These are phyloP conservation scores for Anser cygnoides DNA, from an alignment of 2,113 vertebrate genomes.

Conservation along the genomic window DNA sequence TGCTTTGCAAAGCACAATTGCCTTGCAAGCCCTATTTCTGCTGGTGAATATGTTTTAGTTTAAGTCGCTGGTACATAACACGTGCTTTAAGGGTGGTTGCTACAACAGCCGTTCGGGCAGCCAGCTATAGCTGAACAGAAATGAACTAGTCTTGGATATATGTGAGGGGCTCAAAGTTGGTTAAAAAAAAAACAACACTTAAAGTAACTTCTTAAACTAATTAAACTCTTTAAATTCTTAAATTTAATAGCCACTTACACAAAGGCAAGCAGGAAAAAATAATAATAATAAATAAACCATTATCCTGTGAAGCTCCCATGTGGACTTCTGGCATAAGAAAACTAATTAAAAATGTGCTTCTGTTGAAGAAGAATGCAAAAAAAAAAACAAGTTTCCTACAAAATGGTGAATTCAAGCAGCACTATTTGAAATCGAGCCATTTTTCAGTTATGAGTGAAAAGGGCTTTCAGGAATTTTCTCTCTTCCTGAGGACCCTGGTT, in stretches of 20 bases:
- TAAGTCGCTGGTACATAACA: neutral
- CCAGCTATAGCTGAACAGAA: neutral
- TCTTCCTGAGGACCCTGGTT: neutral
- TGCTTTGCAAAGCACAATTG: conserved; percentile 4
- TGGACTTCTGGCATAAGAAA: neutral
- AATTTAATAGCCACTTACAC: neutral
- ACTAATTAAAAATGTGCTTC: neutral
- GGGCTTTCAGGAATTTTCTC: neutral
- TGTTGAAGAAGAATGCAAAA: neutral
- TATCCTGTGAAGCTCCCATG: neutral
- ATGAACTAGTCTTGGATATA: neutral
- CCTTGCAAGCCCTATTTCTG: conserved; percentile 11
- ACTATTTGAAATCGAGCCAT: neutral
- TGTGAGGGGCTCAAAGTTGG: neutral
- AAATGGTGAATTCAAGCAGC: neutral
- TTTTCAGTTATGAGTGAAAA: neutral
- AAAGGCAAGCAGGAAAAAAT: neutral
- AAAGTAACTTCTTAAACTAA: neutral
- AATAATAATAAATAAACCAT: too few relatives aligned
- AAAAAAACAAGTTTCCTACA: neutral
- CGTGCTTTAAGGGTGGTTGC: neutral
- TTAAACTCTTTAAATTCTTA: neutral
- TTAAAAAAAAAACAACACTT: neutral
- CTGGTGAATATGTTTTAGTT: neutral
- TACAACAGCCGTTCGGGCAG: neutral